A percentile compares a stretch with the other conserved stretches of the same genome.
These are phyloP conservation scores for Lepidurus packardi DNA, from an alignment of 1,140 invertebrate genomes.

Conservation along the genomic window DNA sequence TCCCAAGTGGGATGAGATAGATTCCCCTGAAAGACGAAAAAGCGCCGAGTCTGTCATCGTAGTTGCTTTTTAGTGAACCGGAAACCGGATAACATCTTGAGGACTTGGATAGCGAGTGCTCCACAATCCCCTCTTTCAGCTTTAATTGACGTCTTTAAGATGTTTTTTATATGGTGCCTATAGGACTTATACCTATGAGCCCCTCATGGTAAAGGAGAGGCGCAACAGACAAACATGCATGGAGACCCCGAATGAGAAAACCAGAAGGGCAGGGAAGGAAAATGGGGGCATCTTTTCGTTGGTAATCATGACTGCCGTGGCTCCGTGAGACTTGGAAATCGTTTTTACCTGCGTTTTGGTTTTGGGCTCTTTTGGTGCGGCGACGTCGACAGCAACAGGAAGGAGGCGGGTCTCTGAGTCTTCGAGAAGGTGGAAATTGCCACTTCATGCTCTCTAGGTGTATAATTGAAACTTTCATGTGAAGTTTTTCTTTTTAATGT, in stretches of 20 bases:
- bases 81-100: constrained; percentile 7
- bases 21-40: neutral
- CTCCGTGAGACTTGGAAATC: neutral
- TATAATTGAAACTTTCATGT: neutral
- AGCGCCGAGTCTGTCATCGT: neutral
- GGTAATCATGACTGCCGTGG: neutral
- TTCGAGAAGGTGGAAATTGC: neutral
- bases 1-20: constrained; percentile 1
- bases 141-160: too few relatives aligned
- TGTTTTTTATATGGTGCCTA: too few relatives aligned
- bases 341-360: neutral
- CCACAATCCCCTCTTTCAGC: neutral
- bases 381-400: neutral
- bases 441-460: neutral
- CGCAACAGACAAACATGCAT: too few relatives aligned
- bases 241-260: neutral
- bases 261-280: neutral
- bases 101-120: neutral
- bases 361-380: neutral
- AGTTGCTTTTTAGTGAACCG: constrained; percentile 15
- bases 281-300: neutral
- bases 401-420: neutral
- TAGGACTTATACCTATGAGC: too few relatives aligned
- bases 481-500: neutral
- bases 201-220: too few relatives aligned